Evolutionary conservation across 2,113 vertebrate species (phyloP), one percentile per base, ranked within the genome.

Genomic region (Lepus americanus): DNA sequence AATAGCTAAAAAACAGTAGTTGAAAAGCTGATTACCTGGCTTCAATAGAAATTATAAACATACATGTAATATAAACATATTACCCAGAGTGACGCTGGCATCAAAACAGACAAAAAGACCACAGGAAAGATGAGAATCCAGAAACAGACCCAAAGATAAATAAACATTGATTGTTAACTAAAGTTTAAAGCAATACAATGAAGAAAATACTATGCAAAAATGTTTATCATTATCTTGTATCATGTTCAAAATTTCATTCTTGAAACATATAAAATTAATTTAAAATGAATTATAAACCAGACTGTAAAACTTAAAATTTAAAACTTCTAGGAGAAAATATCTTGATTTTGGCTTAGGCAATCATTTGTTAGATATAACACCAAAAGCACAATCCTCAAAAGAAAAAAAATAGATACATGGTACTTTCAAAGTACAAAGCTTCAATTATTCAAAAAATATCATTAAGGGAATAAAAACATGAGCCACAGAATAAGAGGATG

Each of bases 201-300:
- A n/a, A 63, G 33, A 74, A 44, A 44, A 44, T 44, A 5, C 20
- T 63, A 53, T n/a, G 31, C 25, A n/a, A 70, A 88, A n/a, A 61
- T 22, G 2, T 14, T 61, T 61, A 17, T 69, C 17, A 55, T 14
- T 39, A 36, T 77, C 16, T 91, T 74, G 19, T 4, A 33, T 63
- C 13, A 53, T 36, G 27, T 63, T 59, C 29, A 69, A 69, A 69
- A 69, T 67, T 51, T 51, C 1, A 8, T 51, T 69, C 5, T 69
- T 31, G 19, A 10, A n/a, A 67, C 51, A 7, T 84, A 33, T 51
- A 22, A 49, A 53, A 29, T 81, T 53, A 76, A 87, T 9, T 53
- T 80, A 76, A 31, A 90, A 63, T 72, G 6, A 31, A 93, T 16
- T 44, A 81, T 73, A 55, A 95, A 94, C 3, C 29, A 67, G 53